These are phyloP conservation scores for Lepidonotus clava DNA, from an alignment of 2,888 invertebrate genomes.

Conservation along the genomic window DNA sequence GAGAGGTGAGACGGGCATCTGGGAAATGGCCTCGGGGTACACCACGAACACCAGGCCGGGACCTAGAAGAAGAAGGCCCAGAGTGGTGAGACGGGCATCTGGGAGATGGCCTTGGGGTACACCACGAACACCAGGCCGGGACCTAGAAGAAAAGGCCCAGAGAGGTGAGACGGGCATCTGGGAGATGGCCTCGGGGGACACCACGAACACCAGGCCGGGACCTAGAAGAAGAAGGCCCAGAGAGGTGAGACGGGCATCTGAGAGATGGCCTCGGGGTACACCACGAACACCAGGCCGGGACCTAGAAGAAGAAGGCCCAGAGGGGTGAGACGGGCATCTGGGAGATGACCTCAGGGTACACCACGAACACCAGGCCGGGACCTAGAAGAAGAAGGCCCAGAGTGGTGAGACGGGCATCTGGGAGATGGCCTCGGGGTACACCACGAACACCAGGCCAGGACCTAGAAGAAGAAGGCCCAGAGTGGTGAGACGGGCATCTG, in stretches of 20 bases:
- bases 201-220: slow-evolving; percentile 54
- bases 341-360: slow-evolving; percentile 54
- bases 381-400: slow-evolving; percentile 56
- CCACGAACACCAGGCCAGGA: slow-evolving; percentile 54
- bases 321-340: slow-evolving; percentile 53
- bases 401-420: slow-evolving; percentile 53
- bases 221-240: slow-evolving; percentile 56
- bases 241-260: slow-evolving; percentile 52
- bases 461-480: slow-evolving; percentile 53
- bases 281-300: slow-evolving; percentile 54
- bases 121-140: slow-evolving; percentile 54
- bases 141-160: slow-evolving; percentile 57
- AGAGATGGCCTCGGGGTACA: slow-evolving; percentile 54
- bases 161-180: slow-evolving; percentile 52
- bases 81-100: slow-evolving; percentile 52
- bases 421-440: slow-evolving; percentile 54
- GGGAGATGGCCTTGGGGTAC: slow-evolving; percentile 53
- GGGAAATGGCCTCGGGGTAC: slow-evolving; percentile 54
- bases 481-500: slow-evolving; percentile 53
- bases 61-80: slow-evolving; percentile 56
- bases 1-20: slow-evolving; percentile 51
- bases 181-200: slow-evolving; percentile 53
- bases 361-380: slow-evolving; percentile 54
- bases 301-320: slow-evolving; percentile 56
- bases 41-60: slow-evolving; percentile 54